Evolutionary conservation across 1,140 invertebrate genomes (phyloP), one percentile per base, ranked within the genome.

Genomic region (Eurosta solidaginis): DNA sequence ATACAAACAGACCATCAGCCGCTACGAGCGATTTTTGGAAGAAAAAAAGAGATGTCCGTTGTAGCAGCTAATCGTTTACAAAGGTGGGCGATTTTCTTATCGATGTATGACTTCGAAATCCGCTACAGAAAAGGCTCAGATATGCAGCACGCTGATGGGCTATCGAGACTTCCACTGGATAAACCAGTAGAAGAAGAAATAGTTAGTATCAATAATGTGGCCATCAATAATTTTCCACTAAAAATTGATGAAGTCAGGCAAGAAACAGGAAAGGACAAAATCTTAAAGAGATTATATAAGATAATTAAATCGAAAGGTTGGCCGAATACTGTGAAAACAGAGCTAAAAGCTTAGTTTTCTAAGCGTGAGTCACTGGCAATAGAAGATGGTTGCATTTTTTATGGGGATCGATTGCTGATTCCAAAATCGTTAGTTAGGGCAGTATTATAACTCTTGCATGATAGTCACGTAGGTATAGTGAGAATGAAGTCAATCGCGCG

Each of bases 1-100:
- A 76, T 52, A 17, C 25, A 76, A 5, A 50, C 25, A 14, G 74
- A 52, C 27, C 74, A 76, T 36, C 74, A 76, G 47, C 74, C 74
- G 3, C 20, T 76, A 22, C 22, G 74, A 50, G 47, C 25, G 50
- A 76, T 76, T 29, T 76, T 76, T 36, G 10, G 25, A 29, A n/a
- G n/a, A 29, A n/a, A n/a, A n/a, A n/a, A n/a, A n/a, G n/a, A n/a
- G n/a, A n/a, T n/a, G n/a, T n/a, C n/a, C n/a, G n/a, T n/a, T n/a
- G 73, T 74, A 42, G 73, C 73, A 45, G 42, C 40, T 20, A 74
- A 45, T 47, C 20, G 73, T 6, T 20, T 74, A 7, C 73, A 47
- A 25, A 9, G n/a, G 25, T 74, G 42, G 36, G 73, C 73, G n/a
- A 29, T 74, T 74, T 74, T 10, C 10, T 74, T 74, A 25, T 45